These are phyloP conservation scores for Vespertilio murinus DNA, from an alignment of 2,797 vertebrate species.

Conservation along the genomic window DNA sequence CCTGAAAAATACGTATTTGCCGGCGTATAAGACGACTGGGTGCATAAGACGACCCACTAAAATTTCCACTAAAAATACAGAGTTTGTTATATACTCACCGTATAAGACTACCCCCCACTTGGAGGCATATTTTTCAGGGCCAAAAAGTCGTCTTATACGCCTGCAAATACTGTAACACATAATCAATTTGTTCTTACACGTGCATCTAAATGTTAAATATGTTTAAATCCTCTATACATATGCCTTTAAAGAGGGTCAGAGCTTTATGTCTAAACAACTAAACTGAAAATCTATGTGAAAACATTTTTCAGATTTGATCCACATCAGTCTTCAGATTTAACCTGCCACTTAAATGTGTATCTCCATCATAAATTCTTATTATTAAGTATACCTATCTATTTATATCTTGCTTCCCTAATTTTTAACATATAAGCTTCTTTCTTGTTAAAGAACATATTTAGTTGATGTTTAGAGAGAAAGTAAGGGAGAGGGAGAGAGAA, in stretches of 20 bases:
- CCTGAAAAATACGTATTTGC: too few relatives aligned
- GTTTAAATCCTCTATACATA: not conserved
- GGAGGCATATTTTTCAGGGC: too few relatives aligned
- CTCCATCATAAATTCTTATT: not conserved
- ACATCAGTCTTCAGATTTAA: not conserved
- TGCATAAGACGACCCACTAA: too few relatives aligned
- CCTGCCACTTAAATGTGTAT: not conserved
- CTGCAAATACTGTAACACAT: too few relatives aligned
- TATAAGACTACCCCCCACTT: too few relatives aligned
- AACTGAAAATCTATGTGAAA: not conserved
- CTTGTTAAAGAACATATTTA: not conserved
- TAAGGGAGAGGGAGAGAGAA: too few relatives aligned
- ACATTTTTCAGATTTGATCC: slow-evolving; percentile 23
- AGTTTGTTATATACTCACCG: too few relatives aligned
- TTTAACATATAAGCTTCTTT: not conserved
- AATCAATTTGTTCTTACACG: not conserved
- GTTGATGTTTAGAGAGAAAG: too few relatives aligned
- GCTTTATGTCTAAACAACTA: slow-evolving; percentile 21
- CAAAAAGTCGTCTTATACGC: too few relatives aligned
- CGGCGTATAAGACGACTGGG: too few relatives aligned
- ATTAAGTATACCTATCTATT: not conserved
- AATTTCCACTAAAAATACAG: too few relatives aligned
- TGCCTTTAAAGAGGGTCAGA: not conserved
- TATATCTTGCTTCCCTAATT: not conserved
- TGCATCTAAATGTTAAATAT: not conserved